Evolutionary conservation across 2,113 vertebrate species (phyloP).

Genomic region (Bubo blakistoni): DNA sequence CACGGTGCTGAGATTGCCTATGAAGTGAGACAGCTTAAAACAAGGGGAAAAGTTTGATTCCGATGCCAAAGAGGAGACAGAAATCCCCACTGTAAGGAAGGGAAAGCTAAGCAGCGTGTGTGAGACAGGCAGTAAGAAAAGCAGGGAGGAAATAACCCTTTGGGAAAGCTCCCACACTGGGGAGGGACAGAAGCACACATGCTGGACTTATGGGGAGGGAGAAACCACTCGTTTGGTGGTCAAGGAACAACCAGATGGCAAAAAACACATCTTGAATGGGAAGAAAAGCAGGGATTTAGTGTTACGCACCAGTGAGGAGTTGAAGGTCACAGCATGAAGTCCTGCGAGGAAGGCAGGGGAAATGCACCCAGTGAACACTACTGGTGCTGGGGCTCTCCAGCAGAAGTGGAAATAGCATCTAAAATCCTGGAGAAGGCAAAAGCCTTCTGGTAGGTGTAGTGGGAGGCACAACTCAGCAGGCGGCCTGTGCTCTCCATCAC

Average conservation of each 20-base stretch:
- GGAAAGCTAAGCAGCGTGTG: neutral
- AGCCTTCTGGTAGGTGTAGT: neutral
- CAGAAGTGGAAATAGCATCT: neutral
- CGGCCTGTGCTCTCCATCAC: neutral
- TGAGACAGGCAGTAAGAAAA: neutral
- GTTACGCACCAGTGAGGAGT: fast-evolving
- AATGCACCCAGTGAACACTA: neutral
- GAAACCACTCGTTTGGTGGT: fast-evolving
- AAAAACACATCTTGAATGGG: neutral
- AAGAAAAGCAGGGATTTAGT: neutral
- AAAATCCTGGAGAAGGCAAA: neutral
- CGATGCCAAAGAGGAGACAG: neutral
- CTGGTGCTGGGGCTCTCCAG: neutral
- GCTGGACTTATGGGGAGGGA: neutral
- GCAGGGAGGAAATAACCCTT: neutral
- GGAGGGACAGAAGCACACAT: neutral
- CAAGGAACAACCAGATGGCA: neutral
- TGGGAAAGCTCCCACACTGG: neutral
- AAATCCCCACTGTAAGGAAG: neutral
- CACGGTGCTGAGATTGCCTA: neutral
- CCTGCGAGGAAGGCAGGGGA: neutral
- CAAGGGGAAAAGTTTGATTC: neutral
- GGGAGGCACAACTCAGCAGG: neutral
- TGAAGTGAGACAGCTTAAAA: neutral
- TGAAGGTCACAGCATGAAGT: neutral